phyloP scores from a whole-genome alignment of 1,140 invertebrate genomes.

The Bombus huntii region DNA sequence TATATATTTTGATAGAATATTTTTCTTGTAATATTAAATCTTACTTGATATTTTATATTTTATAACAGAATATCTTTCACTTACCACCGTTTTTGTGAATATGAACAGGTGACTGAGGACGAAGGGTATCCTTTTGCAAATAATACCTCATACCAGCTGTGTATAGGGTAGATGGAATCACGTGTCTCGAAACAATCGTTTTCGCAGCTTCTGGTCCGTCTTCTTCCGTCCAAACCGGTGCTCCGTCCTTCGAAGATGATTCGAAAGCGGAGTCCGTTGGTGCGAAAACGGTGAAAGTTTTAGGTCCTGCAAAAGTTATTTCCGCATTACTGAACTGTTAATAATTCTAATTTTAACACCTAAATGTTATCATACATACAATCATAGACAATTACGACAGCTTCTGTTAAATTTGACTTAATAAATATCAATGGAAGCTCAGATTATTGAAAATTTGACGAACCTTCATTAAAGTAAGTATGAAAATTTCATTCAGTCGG shows the following conservation, averaged over 20 bases:
- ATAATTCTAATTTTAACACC: not conserved
- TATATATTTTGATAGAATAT: too few species aligned
- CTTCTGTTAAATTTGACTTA: not conserved
- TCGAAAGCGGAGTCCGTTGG: slow-evolving; percentile 92
- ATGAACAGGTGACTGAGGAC: slow-evolving; percentile 85
- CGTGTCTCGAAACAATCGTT: slow-evolving; percentile 90
- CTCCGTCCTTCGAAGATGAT: slow-evolving; percentile 72
- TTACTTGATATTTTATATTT: not conserved
- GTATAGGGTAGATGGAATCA: slow-evolving; percentile 90
- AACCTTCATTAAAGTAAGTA: not conserved
- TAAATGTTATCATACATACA: too few species aligned
- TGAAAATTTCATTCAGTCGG: not conserved
- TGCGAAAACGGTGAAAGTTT: slow-evolving; percentile 93
- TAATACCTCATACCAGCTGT: slow-evolving; percentile 93
- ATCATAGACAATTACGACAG: not conserved
- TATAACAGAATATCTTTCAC: slow-evolving; percentile 46
- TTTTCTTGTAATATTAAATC: too few species aligned
- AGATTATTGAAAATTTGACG: not conserved
- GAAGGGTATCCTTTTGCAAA: slow-evolving; percentile 89
- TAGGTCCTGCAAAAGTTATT: slow-evolving; percentile 83
- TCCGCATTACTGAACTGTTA: not conserved
- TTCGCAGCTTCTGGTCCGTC: slow-evolving; percentile 85
- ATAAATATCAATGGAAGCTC: not conserved
- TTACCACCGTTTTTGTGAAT: slow-evolving; percentile 90
- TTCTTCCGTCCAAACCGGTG: slow-evolving; percentile 83